These are phyloP conservation scores for Calyptommatus sinebrachiatus DNA, from an alignment of 2,113 vertebrate species.

Conservation along the genomic window DNA sequence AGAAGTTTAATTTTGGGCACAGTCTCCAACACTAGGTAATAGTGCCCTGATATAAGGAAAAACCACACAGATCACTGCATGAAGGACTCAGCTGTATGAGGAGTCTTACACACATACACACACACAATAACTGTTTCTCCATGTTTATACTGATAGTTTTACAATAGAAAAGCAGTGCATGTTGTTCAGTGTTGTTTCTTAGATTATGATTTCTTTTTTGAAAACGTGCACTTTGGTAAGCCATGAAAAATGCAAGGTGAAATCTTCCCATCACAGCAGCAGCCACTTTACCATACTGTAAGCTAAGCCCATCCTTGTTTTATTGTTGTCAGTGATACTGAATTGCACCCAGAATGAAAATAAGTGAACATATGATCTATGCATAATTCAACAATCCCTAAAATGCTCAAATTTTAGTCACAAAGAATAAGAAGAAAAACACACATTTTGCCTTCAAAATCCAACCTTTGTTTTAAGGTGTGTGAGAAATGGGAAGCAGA, in stretches of 20 bases:
- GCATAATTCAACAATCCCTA: not conserved
- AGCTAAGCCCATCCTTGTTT: not conserved
- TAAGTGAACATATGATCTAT: not conserved
- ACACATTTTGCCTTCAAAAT: not conserved
- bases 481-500: not conserved
- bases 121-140: not conserved
- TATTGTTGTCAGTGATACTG: slow-evolving; percentile 3
- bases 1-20: not conserved
- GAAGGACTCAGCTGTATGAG: too few species aligned
- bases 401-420: not conserved
- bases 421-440: not conserved
- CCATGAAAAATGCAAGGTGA: not conserved
- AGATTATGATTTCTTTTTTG: not conserved
- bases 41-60: not conserved
- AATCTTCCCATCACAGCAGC: not conserved
- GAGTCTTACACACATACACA: not conserved
- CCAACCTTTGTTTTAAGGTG: not conserved
- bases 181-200: too few species aligned
- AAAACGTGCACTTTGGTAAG: not conserved
- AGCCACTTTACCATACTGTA: not conserved
- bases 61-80: not conserved
- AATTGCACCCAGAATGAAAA: not conserved
- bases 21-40: not conserved
- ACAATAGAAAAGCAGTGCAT: not conserved
- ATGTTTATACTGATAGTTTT: not conserved